A percentile compares a stretch with the other conserved stretches of the same genome.
phyloP scores from a whole-genome alignment of 2,797 vertebrate genomes.

The Anas georgica region DNA sequence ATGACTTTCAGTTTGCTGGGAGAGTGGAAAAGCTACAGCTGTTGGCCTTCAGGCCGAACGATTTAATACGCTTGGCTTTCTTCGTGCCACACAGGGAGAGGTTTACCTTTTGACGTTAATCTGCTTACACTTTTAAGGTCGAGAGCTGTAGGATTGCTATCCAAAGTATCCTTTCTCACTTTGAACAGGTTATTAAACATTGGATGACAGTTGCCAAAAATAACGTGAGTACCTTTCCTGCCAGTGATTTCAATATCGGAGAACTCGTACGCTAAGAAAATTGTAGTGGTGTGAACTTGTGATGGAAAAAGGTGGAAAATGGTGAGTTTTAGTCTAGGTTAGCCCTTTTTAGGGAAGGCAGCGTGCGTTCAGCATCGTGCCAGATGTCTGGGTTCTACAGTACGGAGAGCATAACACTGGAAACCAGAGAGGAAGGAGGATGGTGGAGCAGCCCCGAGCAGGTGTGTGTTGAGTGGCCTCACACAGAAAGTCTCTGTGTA shows the following conservation, averaged over 20 bases:
- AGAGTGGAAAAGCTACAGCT: conserved; percentile 52
- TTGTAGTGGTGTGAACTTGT: neutral
- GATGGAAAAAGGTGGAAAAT: neutral
- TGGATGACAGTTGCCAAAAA: neutral
- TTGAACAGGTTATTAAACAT: neutral
- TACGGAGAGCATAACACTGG: neutral
- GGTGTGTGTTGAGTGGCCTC: neutral
- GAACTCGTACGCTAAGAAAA: neutral
- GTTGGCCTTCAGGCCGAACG: neutral
- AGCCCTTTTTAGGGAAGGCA: neutral
- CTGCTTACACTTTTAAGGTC: neutral
- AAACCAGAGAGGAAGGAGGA: neutral
- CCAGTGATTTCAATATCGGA: neutral
- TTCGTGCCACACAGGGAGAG: neutral
- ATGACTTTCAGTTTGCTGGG: conserved; percentile 40
- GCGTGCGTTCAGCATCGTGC: neutral
- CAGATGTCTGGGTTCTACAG: neutral
- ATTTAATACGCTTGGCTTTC: neutral
- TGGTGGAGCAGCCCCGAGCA: fast-evolving
- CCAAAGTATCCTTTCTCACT: neutral
- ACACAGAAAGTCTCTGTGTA: neutral
- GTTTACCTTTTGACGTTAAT: neutral
- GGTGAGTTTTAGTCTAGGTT: neutral
- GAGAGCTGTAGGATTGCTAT: neutral
- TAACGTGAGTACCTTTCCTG: neutral